Base-by-base conservation (phyloP, 2,113 vertebrate genomes). In the Rafetus swinhoei region DNA sequence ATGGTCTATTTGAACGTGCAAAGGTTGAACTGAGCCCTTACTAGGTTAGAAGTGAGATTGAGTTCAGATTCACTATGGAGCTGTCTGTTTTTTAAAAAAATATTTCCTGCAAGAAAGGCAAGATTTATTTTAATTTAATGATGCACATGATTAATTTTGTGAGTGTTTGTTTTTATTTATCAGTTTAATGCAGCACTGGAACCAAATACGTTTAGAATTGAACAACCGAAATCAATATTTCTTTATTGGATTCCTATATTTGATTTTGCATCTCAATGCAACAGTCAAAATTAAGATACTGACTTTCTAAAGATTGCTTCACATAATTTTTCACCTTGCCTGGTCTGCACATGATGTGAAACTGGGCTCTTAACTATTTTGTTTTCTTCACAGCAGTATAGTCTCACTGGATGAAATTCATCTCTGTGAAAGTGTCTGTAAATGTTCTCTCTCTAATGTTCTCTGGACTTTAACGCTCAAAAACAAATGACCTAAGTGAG, bases 141-240 rank as follows among this genome's bases (percentile, higher is more conserved):
- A 27, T 60, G 27, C 59, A 5, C 24, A 27, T 86, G 53, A 27
- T 7, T 9, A 50, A 81, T 84, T 93, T 86, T 45, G 3, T 88
- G 93, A 87, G n/a, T 86, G 69, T 77, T 96, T 35, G 90, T 54
- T 90, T 93, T 95, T 94, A 45, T 95, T 96, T 83, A 60, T 60
- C 24, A 27, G 59, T 96, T 88, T 85, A 76, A 93, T 95, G 32
- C 92, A 95, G 91, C 87, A 92, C 82, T 96, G 93, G 93, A 94
- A 53, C 88, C 90, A 96, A 16, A 94, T 84, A 76, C 93, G 27
- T 32, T 74, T 94, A 72, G 83, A 83, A 93, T 92, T 94, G 95
- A 95, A 59, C 84, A 59, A 87, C 92, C 96, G 2, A 79, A 45
- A 25, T 60, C 9, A 24, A 25, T 24, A 60, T 25, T 60, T 85